phyloP scores from a whole-genome alignment of 2,888 invertebrate genomes.

The Syrphus vitripennis region DNA sequence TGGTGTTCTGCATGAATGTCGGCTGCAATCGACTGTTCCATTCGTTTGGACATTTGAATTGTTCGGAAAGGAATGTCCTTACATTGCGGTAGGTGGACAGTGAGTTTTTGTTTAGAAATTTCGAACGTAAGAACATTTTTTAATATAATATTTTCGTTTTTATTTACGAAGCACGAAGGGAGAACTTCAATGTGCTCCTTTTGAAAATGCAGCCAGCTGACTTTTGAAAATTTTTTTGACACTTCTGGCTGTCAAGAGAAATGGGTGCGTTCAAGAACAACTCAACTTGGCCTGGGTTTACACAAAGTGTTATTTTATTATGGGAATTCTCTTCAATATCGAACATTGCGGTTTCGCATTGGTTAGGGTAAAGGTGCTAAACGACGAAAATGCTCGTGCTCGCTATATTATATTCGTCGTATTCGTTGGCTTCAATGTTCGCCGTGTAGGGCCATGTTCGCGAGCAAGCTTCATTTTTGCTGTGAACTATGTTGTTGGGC shows the following conservation, averaged over 20 bases:
- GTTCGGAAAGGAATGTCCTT: slow-evolving; percentile 86
- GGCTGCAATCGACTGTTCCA: slow-evolving; percentile 86
- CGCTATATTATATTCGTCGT: too few relatives aligned
- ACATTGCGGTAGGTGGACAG: slow-evolving; percentile 30
- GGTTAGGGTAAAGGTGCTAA: too few relatives aligned
- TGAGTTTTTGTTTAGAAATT: slow-evolving; percentile 53
- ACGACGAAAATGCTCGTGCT: too few relatives aligned
- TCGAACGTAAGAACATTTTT: slow-evolving; percentile 60
- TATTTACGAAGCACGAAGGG: neutral
- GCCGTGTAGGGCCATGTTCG: too few relatives aligned
- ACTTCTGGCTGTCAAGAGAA: neutral
- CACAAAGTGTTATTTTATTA: too few relatives aligned
- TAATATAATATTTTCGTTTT: neutral
- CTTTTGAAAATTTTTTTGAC: neutral
- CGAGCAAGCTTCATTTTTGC: too few relatives aligned
- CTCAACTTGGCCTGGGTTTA: neutral
- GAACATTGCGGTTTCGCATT: too few relatives aligned
- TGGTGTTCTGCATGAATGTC: slow-evolving; percentile 85
- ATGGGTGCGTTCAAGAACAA: neutral
- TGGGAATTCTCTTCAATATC: too few relatives aligned
- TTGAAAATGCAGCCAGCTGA: neutral
- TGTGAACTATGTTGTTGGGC: too few relatives aligned
- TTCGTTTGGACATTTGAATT: slow-evolving; percentile 87
- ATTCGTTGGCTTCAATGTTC: too few relatives aligned
- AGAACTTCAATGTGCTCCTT: neutral